phyloP scores from a whole-genome alignment of 2,888 invertebrate species.

The Steromphala cineraria region DNA sequence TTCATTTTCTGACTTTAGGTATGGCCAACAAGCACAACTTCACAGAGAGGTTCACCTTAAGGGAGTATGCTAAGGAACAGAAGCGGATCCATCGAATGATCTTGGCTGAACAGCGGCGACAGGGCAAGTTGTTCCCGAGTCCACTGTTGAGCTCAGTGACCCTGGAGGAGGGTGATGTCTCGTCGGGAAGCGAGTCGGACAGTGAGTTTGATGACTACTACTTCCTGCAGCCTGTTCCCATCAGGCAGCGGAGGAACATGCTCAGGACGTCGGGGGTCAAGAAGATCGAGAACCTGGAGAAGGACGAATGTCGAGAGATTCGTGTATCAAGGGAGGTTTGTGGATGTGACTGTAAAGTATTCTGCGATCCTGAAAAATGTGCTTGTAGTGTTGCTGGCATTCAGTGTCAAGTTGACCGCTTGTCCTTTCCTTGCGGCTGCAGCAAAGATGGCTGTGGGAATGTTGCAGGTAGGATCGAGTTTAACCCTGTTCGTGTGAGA shows the following conservation, averaged over 20 bases:
- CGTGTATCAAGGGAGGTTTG: slow-evolving; percentile 88
- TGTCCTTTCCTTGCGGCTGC: slow-evolving; percentile 97
- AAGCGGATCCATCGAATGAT: slow-evolving; percentile 89
- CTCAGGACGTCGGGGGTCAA: slow-evolving; percentile 93
- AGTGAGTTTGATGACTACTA: slow-evolving; percentile 72
- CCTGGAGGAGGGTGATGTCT: slow-evolving; percentile 53
- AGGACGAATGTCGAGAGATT: slow-evolving; percentile 94
- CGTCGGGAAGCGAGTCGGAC: slow-evolving; percentile 55
- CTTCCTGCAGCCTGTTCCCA: slow-evolving; percentile 87
- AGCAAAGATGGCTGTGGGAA: slow-evolving; percentile 95
- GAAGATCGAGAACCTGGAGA: slow-evolving; percentile 94
- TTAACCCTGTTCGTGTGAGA: slow-evolving; percentile 94
- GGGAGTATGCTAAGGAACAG: slow-evolving; percentile 93
- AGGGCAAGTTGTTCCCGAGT: slow-evolving; percentile 70
- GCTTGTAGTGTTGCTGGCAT: slow-evolving; percentile 95
- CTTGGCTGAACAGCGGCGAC: slow-evolving; percentile 83
- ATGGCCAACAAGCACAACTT: slow-evolving; percentile 85
- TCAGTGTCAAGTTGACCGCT: slow-evolving; percentile 97
- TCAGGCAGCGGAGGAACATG: slow-evolving; percentile 90
- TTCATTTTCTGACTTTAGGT: slow-evolving; percentile 77
- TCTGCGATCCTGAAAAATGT: slow-evolving; percentile 96
- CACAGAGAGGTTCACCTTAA: slow-evolving; percentile 86
- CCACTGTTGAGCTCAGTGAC: slow-evolving; percentile 46
- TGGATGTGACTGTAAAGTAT: slow-evolving; percentile 74
- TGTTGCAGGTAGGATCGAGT: slow-evolving; percentile 93